Evolutionary conservation across 2,797 vertebrate genomes (phyloP).

Genomic region (Sylvilagus floridanus): DNA sequence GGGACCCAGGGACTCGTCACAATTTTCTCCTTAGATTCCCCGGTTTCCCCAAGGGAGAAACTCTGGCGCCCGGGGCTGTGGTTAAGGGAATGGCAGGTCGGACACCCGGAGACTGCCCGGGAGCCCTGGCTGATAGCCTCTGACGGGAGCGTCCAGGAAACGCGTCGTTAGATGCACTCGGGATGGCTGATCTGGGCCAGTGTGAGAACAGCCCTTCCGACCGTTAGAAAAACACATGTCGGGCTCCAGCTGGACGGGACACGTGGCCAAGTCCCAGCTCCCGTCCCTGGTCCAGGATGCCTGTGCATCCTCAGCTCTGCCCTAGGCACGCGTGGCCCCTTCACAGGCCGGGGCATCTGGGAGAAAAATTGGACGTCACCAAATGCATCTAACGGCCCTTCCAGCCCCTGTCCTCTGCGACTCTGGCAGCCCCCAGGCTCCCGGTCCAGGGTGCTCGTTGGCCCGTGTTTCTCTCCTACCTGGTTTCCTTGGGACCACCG

Average conservation of each 20-base stretch:
- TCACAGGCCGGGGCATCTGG: not conserved
- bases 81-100: constrained; percentile 59
- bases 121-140: not conserved
- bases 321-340: not conserved
- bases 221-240: not conserved
- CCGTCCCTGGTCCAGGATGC: not conserved
- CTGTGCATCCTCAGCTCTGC: not conserved
- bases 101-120: constrained; percentile 77
- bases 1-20: constrained; percentile 66
- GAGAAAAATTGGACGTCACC: not conserved
- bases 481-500: not conserved
- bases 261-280: not conserved
- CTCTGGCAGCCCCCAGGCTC: not conserved
- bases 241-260: not conserved
- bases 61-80: constrained; percentile 82
- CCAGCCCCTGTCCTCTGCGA: not conserved
- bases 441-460: not conserved
- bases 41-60: constrained; percentile 75
- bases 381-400: no score
- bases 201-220: not conserved
- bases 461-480: not conserved
- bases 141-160: not conserved
- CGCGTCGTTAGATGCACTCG: not conserved
- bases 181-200: not conserved
- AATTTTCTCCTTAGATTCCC: constrained; percentile 69